Conservation (phyloP, 2,113 vertebrate genomes). For the Donacobius atricapilla region DNA sequence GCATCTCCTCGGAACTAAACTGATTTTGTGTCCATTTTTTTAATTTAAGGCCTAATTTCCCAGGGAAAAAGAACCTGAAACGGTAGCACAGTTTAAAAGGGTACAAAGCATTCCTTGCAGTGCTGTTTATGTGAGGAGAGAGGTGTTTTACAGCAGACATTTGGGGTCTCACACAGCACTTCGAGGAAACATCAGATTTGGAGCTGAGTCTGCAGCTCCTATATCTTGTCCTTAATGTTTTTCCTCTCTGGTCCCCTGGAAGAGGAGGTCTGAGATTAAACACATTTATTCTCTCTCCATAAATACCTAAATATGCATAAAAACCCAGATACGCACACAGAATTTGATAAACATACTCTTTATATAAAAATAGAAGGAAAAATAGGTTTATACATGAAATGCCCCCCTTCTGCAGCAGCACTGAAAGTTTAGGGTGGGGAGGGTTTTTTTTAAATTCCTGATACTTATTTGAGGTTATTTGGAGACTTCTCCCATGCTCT, state of each 20-base stretch:
- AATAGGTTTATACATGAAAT: background rate
- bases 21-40: background rate
- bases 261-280: background rate
- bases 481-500: background rate
- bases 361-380: background rate
- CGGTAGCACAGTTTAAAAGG: background rate
- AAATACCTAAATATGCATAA: background rate
- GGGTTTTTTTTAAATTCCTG: background rate
- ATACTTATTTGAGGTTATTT: rapidly evolving
- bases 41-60: background rate
- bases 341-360: background rate
- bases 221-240: background rate
- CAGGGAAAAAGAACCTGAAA: background rate
- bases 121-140: background rate
- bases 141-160: background rate
- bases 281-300: background rate
- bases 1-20: background rate
- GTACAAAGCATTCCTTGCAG: background rate
- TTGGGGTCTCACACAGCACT: background rate
- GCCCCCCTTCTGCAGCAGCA: background rate
- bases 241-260: background rate
- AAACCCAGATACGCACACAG: background rate
- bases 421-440: background rate
- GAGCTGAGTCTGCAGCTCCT: background rate
- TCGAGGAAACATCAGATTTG: background rate